Percentiles rank a stretch among this genome's conserved stretches.
phyloP scores from a whole-genome alignment of 2,113 vertebrate genomes.

The Oenanthe melanoleuca region DNA sequence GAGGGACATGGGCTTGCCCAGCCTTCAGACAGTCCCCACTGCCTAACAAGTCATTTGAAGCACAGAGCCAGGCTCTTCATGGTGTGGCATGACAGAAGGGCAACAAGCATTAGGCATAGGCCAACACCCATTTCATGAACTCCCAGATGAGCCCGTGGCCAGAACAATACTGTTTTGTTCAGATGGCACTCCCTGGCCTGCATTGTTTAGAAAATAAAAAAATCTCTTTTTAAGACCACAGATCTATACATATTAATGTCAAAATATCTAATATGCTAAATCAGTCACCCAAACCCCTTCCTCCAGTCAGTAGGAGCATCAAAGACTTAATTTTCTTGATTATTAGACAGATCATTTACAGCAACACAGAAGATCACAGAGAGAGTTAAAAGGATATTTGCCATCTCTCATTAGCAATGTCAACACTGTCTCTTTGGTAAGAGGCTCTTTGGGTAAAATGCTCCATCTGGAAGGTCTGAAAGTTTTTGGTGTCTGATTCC shows the following conservation, averaged over 20 bases:
- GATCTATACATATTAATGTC: not conserved
- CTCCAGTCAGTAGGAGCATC: not conserved
- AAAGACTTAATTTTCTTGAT: not conserved
- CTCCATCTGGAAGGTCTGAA: conserved; percentile 25
- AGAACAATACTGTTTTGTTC: not conserved
- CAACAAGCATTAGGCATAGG: not conserved
- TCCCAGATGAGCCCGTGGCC: not conserved
- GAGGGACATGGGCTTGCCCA: not conserved
- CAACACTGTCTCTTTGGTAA: not conserved
- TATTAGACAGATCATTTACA: conserved; percentile 24
- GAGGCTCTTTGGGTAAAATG: not conserved
- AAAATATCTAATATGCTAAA: not conserved
- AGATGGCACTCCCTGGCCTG: not conserved
- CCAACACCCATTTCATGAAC: not conserved
- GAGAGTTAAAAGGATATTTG: conserved; percentile 27
- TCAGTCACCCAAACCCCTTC: not conserved
- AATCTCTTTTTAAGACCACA: not conserved
- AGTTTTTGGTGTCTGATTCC: not conserved
- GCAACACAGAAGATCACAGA: conserved; percentile 14
- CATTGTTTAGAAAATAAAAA: not conserved
- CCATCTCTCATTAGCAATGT: conserved; percentile 12
- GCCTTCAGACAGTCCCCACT: not conserved
- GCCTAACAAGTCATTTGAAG: not conserved
- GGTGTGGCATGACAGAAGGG: not conserved
- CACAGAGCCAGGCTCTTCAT: not conserved